A percentile compares a stretch with the other conserved stretches of the same genome.
These are phyloP conservation scores for Zoanthus sociatus DNA, from an alignment of 92 coral and sea anemone species.

Conservation along the genomic window DNA sequence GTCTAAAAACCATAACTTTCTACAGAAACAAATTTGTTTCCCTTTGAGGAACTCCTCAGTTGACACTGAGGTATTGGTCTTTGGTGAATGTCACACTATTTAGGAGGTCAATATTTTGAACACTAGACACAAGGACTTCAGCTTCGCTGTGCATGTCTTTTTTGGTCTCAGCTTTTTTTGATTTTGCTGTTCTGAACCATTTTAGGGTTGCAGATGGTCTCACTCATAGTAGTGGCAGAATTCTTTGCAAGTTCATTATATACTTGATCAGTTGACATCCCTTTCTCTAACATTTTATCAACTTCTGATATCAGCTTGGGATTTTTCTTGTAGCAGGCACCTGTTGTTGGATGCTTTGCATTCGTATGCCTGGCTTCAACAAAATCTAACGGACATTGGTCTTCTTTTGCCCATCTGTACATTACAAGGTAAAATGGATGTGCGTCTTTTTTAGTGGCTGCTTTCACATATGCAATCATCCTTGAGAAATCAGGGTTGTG, in stretches of 20 bases:
- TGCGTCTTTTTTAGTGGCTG: slow-evolving; percentile 32
- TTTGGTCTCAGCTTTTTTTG: slow-evolving; percentile 11
- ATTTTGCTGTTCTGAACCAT: slow-evolving; percentile 55
- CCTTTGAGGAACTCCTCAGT: slow-evolving; percentile 4
- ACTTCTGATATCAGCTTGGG: slow-evolving; percentile 48
- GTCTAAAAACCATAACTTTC: not conserved
- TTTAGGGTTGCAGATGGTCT: slow-evolving; percentile 62
- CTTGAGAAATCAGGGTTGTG: slow-evolving; percentile 23
- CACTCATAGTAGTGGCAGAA: slow-evolving; percentile 48
- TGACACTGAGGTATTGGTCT: slow-evolving; percentile 61
- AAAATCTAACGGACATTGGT: slow-evolving; percentile 46
- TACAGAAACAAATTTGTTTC: not conserved
- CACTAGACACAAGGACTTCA: slow-evolving; percentile 38
- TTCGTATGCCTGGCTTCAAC: slow-evolving; percentile 63
- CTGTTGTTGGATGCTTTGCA: slow-evolving; percentile 56
- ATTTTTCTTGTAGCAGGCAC: slow-evolving; percentile 52
- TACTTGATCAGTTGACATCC: slow-evolving; percentile 57
- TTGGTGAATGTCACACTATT: slow-evolving; percentile 65
- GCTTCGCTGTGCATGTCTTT: slow-evolving; percentile 47
- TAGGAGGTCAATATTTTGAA: not conserved
- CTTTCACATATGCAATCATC: slow-evolving; percentile 44
- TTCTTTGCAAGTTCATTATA: slow-evolving; percentile 45
- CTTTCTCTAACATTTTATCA: slow-evolving; percentile 54
- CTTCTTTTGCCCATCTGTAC: slow-evolving; percentile 58
- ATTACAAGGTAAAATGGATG: slow-evolving; percentile 48